Evolutionary conservation across 2,797 vertebrate genomes (phyloP).

Genomic region (Sardinella longiceps): DNA sequence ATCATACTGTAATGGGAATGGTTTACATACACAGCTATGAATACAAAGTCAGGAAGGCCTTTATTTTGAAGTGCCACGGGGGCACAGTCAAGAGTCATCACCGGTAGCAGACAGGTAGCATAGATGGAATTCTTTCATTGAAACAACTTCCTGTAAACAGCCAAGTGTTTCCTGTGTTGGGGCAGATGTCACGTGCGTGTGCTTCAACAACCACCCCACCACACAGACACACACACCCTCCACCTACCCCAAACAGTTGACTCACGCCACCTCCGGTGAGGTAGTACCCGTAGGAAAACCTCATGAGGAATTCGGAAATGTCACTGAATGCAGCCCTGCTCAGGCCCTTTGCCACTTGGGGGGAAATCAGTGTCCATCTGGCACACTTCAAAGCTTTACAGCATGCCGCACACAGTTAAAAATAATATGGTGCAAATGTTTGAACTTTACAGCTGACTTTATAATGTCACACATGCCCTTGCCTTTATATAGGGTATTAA

Average conservation of each 20-base stretch:
- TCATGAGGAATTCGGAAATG: conserved; percentile 51
- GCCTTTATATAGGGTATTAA: conserved; percentile 3
- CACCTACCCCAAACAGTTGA: conserved; percentile 44
- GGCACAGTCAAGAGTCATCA: conserved; percentile 61
- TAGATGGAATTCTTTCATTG: conserved; percentile 68
- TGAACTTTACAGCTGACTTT: conserved; percentile 63
- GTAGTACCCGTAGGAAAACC: conserved; percentile 27
- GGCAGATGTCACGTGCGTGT: conserved; percentile 53
- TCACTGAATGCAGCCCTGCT: background rate
- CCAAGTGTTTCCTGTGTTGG: conserved; percentile 72
- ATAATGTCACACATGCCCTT: conserved; percentile 58
- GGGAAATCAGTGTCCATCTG: conserved; percentile 63
- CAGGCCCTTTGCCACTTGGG: conserved; percentile 18
- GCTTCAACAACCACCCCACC: conserved; percentile 36
- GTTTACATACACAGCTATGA: conserved; percentile 56
- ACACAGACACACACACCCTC: conserved; percentile 48
- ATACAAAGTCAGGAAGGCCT: conserved; percentile 67
- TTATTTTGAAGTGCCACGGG: conserved; percentile 31
- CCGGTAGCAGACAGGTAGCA: conserved; percentile 49
- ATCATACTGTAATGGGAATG: conserved; percentile 45
- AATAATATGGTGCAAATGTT: conserved; percentile 73
- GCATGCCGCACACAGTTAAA: conserved; percentile 70
- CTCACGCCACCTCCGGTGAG: conserved; percentile 48
- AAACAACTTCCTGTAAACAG: conserved; percentile 79
- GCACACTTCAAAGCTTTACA: conserved; percentile 69